Base-by-base conservation (phyloP, 1,140 invertebrate genomes). In the Teleogryllus occipitalis region DNA sequence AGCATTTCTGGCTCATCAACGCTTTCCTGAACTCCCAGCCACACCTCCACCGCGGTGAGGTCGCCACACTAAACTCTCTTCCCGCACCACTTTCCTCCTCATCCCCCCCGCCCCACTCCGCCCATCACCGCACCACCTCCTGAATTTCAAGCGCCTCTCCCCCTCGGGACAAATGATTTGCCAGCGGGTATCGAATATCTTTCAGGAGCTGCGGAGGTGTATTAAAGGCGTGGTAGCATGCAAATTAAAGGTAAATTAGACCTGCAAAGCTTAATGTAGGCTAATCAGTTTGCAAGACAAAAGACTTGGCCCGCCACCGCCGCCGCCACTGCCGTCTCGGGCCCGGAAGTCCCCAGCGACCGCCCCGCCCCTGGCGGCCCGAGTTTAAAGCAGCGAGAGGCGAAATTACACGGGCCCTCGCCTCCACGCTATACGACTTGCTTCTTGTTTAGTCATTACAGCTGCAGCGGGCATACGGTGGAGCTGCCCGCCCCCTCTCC, bases 201-300 rank as follows among this genome's bases (percentile, higher is more conserved):
- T 65, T 65, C 10, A 65, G 10, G 54, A 65, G 18, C 54, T 18
- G 54, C 54, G 54, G 7, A 65, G 54, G 54, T 65, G 54, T 65
- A 65, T 65, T 65, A 65, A 10, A 65, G 54, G 18, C 54, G 10
- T 3, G 10, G 54, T 65, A 65, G 54, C 54, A 65, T 65, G 54
- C 54, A 65, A 65, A 65, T 65, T 54, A 65, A 65, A 65, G 54
- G 54, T 65, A 65, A 65, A 65, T 65, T 65, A 65, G 54, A 65
- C 54, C 54, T 65, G 54, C 54, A 65, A 65, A 65, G 54, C 54
- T 65, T 65, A 65, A 65, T 65, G 54, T 65, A 65, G 54, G 10
- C 54, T 65, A 65, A 65, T 65, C 54, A 65, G 54, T 65, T 65
- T 65, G 54, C 54, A 18, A 65, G 54, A 65, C 54, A 65, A 65